Evolutionary conservation across 2,113 vertebrate genomes (phyloP).

Genomic region (Zootoca vivipara): DNA sequence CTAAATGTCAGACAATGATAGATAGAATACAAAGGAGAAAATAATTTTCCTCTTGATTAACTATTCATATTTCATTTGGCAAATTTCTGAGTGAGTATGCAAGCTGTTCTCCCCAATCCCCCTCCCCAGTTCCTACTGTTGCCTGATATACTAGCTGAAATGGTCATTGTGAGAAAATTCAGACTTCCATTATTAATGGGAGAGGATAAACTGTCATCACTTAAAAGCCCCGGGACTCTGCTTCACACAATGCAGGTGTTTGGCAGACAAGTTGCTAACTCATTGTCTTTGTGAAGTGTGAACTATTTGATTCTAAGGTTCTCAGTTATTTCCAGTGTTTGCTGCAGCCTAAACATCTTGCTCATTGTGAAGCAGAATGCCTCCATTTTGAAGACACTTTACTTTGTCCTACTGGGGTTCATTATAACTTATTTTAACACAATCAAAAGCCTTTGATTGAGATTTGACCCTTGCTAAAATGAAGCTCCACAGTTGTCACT

Average conservation of each 20-base stretch:
- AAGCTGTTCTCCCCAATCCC: background rate
- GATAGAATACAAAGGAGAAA: background rate
- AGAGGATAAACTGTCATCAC: background rate
- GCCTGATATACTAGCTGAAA: background rate
- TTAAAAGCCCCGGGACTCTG: background rate
- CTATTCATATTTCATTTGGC: background rate
- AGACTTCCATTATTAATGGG: background rate
- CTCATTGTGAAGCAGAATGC: background rate
- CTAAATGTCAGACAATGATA: slow-evolving; percentile 8
- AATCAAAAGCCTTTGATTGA: too few species aligned
- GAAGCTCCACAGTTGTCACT: too few species aligned
- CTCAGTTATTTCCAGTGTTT: background rate
- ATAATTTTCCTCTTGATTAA: background rate
- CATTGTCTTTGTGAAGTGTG: background rate
- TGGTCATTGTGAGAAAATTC: background rate
- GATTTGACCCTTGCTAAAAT: too few species aligned
- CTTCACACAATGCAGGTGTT: background rate
- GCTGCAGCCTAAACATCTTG: background rate
- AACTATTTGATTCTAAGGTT: background rate
- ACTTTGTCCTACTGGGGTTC: background rate
- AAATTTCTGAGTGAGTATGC: background rate
- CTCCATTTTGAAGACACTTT: background rate
- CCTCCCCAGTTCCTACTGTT: background rate
- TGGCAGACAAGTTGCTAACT: background rate
- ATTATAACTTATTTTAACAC: background rate